These are phyloP conservation scores for Oryctolagus cuniculus DNA, from an alignment of 2,113 vertebrate species.

Conservation along the genomic window mOryCun1.1 NC_091434.1:12255001-12255500, in stretches of 20 bases:
- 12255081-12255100: neutral
- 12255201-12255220: neutral
- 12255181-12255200: neutral
- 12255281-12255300: neutral
- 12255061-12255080: neutral
- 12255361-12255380: neutral
- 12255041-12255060: neutral
- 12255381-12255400: neutral
- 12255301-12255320: neutral
- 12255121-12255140: neutral
- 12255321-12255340: neutral
- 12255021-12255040: neutral
- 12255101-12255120: neutral
- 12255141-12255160: neutral
- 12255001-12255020: neutral
- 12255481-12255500: conserved; percentile 34
- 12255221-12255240: neutral
- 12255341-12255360: neutral
- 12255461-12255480: conserved; percentile 44
- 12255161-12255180: neutral
- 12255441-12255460: neutral
- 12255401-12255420: neutral
- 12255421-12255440: neutral
- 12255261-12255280: neutral
- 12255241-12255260: neutral